Evolutionary conservation across 2,797 vertebrate genomes (phyloP), one percentile per base, ranked within the genome.

Genomic region (Coregonus ussuriensis): DNA sequence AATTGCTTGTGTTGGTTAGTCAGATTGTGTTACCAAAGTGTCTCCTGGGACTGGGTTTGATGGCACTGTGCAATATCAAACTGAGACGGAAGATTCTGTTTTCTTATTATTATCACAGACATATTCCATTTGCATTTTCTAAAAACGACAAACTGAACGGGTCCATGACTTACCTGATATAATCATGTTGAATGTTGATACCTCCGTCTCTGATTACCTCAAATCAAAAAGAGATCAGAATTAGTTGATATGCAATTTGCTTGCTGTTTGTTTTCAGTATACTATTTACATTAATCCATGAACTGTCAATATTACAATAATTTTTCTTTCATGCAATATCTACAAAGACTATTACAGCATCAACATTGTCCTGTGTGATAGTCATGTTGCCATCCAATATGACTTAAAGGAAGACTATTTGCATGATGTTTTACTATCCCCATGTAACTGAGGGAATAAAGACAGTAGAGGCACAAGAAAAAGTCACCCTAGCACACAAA

Each of bases 1-100:
- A 91, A 92, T 91, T 88, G 87, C 88, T 84, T 88, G 88, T 89
- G 90, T 91, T 92, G 88, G 88, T 92, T 92, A 92, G 90, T 93
- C 90, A 91, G 89, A 90, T 91, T 90, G 91, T 89, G 87, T 89
- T 83, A 90, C 89, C 84, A 83, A 79, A 89, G 83, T 78, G 86
- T 93, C 92, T 88, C 91, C 74, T 77, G 92, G 92, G 91, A 93
- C 81, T 80, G 79, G 82, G 79, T 87, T 89, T 88, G 85, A 89
- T 82, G 84, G 82, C 56, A 53, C 82, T 79, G 86, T 78, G 89
- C 89, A 82, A 89, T 88, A 88, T 89, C 83, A 65, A 86, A 79
- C 83, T 82, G 80, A 89, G 85, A 92, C 89, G 84, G 83, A 87
- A 84, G 83, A 89, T 88, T 80, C 79, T 47, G 41, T 81, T 84